Conservation (phyloP, 2,113 vertebrate species). For the Lepus americanus region DNA sequence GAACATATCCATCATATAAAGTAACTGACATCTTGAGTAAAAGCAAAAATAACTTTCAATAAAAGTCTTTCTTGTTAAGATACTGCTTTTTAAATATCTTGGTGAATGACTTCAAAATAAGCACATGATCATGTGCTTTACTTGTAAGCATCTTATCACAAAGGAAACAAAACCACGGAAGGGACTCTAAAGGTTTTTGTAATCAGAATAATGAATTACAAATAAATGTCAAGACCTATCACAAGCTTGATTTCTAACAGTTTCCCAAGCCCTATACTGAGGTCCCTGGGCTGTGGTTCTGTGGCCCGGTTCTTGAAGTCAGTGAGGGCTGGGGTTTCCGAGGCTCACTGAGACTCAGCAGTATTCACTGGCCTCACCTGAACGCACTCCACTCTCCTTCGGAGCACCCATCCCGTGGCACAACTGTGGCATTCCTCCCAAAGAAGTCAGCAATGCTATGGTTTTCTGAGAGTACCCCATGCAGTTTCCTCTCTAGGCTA, state of each 20-base stretch:
- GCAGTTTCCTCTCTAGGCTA: neutral
- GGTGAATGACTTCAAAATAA: conserved; percentile 61
- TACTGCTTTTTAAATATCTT: conserved; percentile 35
- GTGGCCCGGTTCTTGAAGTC: neutral
- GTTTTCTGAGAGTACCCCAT: conserved; percentile 35
- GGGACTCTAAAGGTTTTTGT: neutral
- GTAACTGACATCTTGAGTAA: conserved; percentile 58
- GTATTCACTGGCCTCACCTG: neutral
- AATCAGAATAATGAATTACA: neutral
- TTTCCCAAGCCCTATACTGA: neutral
- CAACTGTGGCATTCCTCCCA: neutral
- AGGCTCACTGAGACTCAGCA: neutral
- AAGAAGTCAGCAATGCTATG: conserved; percentile 17
- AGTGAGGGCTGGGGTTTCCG: neutral
- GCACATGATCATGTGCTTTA: neutral
- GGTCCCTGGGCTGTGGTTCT: neutral
- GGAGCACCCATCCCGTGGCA: neutral
- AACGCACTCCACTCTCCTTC: neutral
- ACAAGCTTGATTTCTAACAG: neutral
- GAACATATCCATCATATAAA: conserved; percentile 17
- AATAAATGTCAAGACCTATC: neutral
- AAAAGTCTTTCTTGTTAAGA: neutral
- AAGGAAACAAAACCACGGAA: conserved; percentile 5
- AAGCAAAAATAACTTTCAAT: conserved; percentile 46
- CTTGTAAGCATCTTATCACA: neutral